A percentile compares a stretch with the other conserved stretches of the same genome.
These are phyloP conservation scores for Dendrocincla fuliginosa DNA, from an alignment of 2,797 vertebrate species.

Conservation along the genomic window DNA sequence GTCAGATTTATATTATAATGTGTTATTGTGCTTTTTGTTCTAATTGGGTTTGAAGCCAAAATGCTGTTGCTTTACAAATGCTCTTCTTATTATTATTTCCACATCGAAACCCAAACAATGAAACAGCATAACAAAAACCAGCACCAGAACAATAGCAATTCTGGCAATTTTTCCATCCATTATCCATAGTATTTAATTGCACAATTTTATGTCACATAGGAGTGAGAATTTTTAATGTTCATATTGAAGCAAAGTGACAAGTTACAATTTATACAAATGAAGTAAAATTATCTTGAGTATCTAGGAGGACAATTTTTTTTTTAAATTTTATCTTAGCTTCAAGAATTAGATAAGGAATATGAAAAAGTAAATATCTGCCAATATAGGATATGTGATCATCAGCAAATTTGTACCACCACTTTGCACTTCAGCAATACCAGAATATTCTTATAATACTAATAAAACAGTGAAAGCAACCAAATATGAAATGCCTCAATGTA, in stretches of 20 bases:
- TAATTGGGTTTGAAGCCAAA: constrained; percentile 70
- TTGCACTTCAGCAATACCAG: not conserved
- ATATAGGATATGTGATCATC: not conserved
- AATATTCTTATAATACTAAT: not conserved
- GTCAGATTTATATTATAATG: constrained; percentile 72
- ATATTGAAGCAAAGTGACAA: not conserved
- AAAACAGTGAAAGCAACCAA: not conserved
- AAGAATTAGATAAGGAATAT: not conserved
- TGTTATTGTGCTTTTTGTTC: constrained; percentile 57
- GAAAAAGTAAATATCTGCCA: not conserved
- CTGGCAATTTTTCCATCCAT: not conserved
- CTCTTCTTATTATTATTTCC: constrained; percentile 29
- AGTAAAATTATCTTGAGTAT: not conserved
- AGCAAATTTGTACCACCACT: not conserved
- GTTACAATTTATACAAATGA: not conserved
- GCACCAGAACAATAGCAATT: constrained; percentile 9
- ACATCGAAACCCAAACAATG: constrained; percentile 10
- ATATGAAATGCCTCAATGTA: not conserved
- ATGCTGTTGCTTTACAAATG: constrained; percentile 31
- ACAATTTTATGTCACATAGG: not conserved
- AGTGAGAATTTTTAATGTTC: not conserved
- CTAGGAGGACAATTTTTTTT: not conserved
- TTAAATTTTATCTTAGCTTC: not conserved
- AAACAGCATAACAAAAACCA: not conserved
- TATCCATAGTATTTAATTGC: not conserved